Percentiles rank a stretch among this genome's conserved stretches.
Evolutionary conservation across 1,140 invertebrate species (phyloP).

Genomic region (Drosophila pruinosa): DNA sequence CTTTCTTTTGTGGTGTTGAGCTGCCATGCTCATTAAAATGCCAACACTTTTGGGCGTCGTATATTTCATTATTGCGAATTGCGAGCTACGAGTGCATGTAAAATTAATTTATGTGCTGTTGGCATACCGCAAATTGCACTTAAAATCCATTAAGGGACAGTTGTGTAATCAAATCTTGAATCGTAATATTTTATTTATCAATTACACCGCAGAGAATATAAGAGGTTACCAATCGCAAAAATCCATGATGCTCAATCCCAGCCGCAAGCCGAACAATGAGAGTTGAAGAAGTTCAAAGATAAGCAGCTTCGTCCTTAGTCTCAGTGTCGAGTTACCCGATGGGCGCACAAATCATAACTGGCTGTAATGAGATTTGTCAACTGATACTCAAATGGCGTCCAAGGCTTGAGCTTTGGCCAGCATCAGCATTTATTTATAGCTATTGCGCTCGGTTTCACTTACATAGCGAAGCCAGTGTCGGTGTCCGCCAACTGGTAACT

Average conservation of each 20-base stretch:
- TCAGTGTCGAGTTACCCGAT: slow-evolving; percentile 1
- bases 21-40: slow-evolving; percentile 51
- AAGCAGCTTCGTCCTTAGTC: not conserved
- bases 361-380: slow-evolving; percentile 66
- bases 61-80: slow-evolving; percentile 32
- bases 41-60: slow-evolving; percentile 32
- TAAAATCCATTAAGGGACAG: slow-evolving; percentile 38
- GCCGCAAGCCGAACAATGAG: slow-evolving; percentile 1
- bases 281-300: slow-evolving; percentile 14
- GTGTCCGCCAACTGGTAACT: not conserved
- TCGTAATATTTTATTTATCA: slow-evolving; percentile 64
- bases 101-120: slow-evolving; percentile 67
- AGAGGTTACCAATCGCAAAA: slow-evolving; percentile 1
- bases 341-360: slow-evolving; percentile 36
- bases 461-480: not conserved
- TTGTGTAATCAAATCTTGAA: slow-evolving; percentile 34
- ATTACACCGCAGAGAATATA: slow-evolving; percentile 19
- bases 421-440: slow-evolving; percentile 42
- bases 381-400: slow-evolving; percentile 51
- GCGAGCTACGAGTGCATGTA: not conserved
- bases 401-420: not conserved
- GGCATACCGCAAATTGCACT: slow-evolving; percentile 66
- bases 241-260: slow-evolving; percentile 2
- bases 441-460: slow-evolving; percentile 16
- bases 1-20: not conserved